phyloP scores from a whole-genome alignment of 2,113 vertebrate genomes.

The Bubo blakistoni region DNA sequence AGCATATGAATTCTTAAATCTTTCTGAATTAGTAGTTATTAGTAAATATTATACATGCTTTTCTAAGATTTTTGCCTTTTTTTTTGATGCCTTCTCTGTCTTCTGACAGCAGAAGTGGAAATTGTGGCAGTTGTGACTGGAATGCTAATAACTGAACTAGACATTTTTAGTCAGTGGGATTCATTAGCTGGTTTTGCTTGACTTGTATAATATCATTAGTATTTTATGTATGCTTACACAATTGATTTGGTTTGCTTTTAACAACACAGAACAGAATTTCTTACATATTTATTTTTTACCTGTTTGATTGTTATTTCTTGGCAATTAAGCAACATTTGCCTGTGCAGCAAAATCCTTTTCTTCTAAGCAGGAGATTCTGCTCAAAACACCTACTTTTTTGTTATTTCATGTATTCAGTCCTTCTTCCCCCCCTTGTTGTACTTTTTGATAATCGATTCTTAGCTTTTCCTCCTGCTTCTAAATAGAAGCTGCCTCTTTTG shows the following conservation, averaged over 20 bases:
- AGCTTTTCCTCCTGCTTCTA: not conserved
- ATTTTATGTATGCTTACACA: not conserved
- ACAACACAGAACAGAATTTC: not conserved
- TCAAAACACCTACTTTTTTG: not conserved
- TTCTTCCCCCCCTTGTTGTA: not conserved
- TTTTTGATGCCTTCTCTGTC: not conserved
- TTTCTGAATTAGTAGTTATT: conserved; percentile 11
- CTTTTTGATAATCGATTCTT: conserved; percentile 2
- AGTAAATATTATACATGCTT: not conserved
- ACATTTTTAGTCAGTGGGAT: not conserved
- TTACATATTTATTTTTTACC: not conserved
- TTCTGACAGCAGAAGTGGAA: not conserved
- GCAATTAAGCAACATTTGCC: not conserved
- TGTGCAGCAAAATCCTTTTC: not conserved
- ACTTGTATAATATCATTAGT: not conserved
- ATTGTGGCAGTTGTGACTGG: not conserved
- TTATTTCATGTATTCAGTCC: not conserved
- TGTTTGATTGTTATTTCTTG: not conserved
- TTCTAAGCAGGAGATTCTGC: not conserved
- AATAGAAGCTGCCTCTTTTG: not conserved
- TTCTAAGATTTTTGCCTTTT: not conserved
- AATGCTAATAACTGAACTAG: not conserved
- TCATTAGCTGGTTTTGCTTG: not conserved
- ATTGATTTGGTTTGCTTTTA: conserved; percentile 10
- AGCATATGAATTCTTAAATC: not conserved